Evolutionary conservation across 2,797 vertebrate species (phyloP), one percentile per base, ranked within the genome.

Genomic region (Etheostoma perlongum): DNA sequence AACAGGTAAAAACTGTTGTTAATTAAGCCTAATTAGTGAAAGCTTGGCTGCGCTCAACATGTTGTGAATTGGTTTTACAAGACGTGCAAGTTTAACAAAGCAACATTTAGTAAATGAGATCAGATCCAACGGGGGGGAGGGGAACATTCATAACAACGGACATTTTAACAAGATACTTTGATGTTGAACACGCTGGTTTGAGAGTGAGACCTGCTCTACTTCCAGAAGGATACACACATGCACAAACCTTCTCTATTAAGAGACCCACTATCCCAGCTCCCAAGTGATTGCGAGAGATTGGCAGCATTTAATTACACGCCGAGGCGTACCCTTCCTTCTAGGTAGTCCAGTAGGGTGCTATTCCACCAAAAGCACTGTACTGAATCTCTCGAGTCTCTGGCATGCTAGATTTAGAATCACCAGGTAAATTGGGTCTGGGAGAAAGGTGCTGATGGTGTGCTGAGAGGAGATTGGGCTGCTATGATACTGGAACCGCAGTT

Each of bases 391-490:
- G 79, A 81, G 90, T 76, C 70, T 74, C 63, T 3, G 4, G 74
- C 51, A 46, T 76, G 84, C 85, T 74, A 86, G 88, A 89, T 93
- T 92, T 90, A 85, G 89, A 89, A 92, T 89, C 84, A 65, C 67
- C 0, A 3, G 67, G 67, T 85, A 92, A 93, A 93, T 93, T 94
- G 90, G 83, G 87, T 92, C 79, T 25, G 11, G 78, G 80, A 87
- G 89, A 91, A 91, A 93, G 89, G 85, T 91, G 92, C 88, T 91
- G 92, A 93, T 90, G 83, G 84, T 81, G 80, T 87, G 65, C 76
- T 21, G 84, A 84, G 76, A 76, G 63, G 81, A 90, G 89, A 92
- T 88, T 82, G 89, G 81, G 78, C 82, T 78, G 85, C 85, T 88
- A 76, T 88, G 92, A 92, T 90, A 90, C 84, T 80, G 74, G 59